Evolutionary conservation across 2,797 vertebrate genomes (phyloP), one percentile per base, ranked within the genome.

Genomic region (Tenualosa ilisha): DNA sequence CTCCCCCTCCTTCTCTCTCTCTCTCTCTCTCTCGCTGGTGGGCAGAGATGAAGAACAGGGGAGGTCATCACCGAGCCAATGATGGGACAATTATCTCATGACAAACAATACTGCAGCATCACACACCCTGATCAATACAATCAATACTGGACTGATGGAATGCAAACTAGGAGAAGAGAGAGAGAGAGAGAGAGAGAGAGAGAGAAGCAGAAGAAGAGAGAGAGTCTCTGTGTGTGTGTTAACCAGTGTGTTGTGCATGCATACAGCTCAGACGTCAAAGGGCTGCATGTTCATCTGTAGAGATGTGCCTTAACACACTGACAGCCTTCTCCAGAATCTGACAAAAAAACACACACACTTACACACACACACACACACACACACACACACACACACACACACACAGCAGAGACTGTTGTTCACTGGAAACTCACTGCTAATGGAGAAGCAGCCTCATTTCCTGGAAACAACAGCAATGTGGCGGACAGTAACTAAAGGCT

Each of bases 21-120:
- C 65, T 72, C 24, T 72, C 65, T 37, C 65, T 72, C 65, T 15
- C 65, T 15, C 65, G 17, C 26, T 40, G 11, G 37, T 26, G 37
- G 0, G n/a, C 61, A 65, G 61, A 65, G 2, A 65, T 26, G 0
- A 24, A 26, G 24, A 26, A 65, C 5, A 65, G 61, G 24, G 26
- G 61, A 24, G 61, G 61, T 26, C 24, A 65, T 65, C 91, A 90
- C 87, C 43, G 84, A 50, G 8, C 87, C 90, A 90, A 92, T 90
- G 90, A 94, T 92, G 88, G 88, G 87, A 93, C 92, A 93, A 93
- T 94, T 93, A 94, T 93, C 92, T 91, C 90, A 91, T 85, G 84
- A 92, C 91, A 93, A 94, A 94, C 91, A 94, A 91, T 79, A 82
- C 89, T 86, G 61, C 24, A 24, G 61, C 53, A 59, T 13, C 56